A percentile compares a stretch with the other conserved stretches of the same genome.
Conservation (phyloP, 2,888 invertebrate genomes). For the Metallyticus violacea region DNA sequence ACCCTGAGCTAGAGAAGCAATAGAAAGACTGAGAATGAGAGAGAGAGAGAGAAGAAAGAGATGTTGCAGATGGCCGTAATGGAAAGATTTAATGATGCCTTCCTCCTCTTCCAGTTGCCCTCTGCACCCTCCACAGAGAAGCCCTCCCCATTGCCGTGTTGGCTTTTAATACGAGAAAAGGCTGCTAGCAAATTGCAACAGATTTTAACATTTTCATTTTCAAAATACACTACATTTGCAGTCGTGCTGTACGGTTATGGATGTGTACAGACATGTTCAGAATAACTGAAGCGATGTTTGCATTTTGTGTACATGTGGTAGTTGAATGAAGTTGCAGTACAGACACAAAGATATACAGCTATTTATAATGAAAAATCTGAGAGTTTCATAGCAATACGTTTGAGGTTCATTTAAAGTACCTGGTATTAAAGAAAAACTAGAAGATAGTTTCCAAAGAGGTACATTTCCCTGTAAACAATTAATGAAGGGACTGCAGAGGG, state of each 20-base stretch:
- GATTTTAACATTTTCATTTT: slow-evolving; percentile 19
- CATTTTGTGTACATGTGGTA: too few species aligned
- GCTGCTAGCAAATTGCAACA: slow-evolving; percentile 10
- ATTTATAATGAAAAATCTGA: too few species aligned
- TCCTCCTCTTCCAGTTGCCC: neutral
- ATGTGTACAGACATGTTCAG: neutral
- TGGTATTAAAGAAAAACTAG: too few species aligned
- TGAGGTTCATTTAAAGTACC: too few species aligned
- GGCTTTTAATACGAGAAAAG: slow-evolving; percentile 15
- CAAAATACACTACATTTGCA: neutral
- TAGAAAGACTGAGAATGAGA: neutral
- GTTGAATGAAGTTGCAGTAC: too few species aligned
- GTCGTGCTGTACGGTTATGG: neutral
- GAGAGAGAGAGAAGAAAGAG: slow-evolving; percentile 6
- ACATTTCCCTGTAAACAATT: too few species aligned
- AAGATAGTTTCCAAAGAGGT: too few species aligned
- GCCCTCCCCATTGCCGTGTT: neutral
- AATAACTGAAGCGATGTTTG: neutral
- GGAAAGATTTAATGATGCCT: slow-evolving; percentile 47
- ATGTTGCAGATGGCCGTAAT: slow-evolving; percentile 50
- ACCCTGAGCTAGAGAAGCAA: neutral
- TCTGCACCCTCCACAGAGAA: neutral
- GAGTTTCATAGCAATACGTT: too few species aligned
- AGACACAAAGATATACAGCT: too few species aligned
- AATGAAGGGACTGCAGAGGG: too few species aligned